phyloP scores from a whole-genome alignment of 2,113 vertebrate genomes.

The Vidua chalybeata region DNA sequence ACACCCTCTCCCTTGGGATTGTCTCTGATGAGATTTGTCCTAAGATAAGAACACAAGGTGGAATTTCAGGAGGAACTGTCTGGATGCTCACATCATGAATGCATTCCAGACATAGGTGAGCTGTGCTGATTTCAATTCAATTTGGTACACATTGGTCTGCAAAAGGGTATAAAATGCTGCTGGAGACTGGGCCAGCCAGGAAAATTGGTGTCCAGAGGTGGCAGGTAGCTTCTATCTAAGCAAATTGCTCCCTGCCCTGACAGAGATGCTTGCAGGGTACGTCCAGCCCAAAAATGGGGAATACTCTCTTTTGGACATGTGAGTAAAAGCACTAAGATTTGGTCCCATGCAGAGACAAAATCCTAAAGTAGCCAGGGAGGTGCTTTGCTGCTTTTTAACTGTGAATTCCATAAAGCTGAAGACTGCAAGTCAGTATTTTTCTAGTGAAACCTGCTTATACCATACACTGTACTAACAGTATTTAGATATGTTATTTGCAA shows the following conservation, averaged over 20 bases:
- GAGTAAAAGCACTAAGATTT: background rate
- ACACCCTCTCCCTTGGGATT: background rate
- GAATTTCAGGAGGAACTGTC: background rate
- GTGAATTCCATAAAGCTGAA: background rate
- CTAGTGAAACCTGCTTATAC: background rate
- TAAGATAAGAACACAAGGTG: rapidly evolving
- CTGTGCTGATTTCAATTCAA: background rate
- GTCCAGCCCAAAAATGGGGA: background rate
- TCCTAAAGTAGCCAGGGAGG: background rate
- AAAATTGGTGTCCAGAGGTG: background rate
- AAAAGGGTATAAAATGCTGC: background rate
- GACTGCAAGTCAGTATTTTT: background rate
- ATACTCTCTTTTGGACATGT: background rate
- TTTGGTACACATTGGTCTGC: background rate
- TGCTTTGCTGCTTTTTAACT: background rate
- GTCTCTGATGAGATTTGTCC: background rate
- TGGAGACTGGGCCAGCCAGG: background rate
- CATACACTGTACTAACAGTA: background rate
- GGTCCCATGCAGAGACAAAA: background rate
- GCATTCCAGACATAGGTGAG: background rate
- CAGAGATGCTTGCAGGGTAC: background rate
- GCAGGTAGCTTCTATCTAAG: background rate
- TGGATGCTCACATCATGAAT: background rate
- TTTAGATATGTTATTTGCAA: background rate
- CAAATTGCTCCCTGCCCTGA: background rate